Evolutionary conservation across 1,140 invertebrate species (phyloP).

Genomic region (Caenorhabditis tropicalis): DNA sequence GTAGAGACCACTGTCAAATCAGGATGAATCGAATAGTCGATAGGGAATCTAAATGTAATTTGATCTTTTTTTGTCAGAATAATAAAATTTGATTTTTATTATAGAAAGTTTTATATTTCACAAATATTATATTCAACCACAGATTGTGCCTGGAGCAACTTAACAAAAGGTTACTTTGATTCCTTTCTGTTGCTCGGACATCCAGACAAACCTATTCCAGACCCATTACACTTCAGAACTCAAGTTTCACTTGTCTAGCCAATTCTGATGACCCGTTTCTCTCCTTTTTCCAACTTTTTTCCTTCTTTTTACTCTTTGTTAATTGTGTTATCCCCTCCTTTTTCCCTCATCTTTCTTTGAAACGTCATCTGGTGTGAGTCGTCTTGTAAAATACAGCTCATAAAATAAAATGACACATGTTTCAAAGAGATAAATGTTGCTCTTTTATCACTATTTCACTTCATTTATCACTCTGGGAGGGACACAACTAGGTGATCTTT

Average conservation of each 20-base stretch:
- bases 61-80: too few species aligned
- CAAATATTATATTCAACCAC: too few species aligned
- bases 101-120: too few species aligned
- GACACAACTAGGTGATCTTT: not conserved
- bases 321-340: not conserved
- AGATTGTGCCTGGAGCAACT: too few species aligned
- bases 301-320: not conserved
- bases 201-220: not conserved
- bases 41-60: too few species aligned
- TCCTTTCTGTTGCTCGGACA: too few species aligned
- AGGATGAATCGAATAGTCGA: not conserved
- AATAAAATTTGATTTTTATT: too few species aligned
- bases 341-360: not conserved
- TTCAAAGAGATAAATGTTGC: not conserved
- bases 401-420: conserved; percentile 25
- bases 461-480: conserved; percentile 18
- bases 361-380: not conserved
- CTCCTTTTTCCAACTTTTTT: not conserved
- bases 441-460: not conserved
- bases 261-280: not conserved
- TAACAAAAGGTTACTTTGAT: too few species aligned
- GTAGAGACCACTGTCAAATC: not conserved
- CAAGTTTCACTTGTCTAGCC: not conserved
- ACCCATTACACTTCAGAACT: not conserved
- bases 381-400: conserved; percentile 28